These are phyloP conservation scores for Andrena camellia DNA, from an alignment of 2,888 invertebrate species.

Conservation along the genomic window DNA sequence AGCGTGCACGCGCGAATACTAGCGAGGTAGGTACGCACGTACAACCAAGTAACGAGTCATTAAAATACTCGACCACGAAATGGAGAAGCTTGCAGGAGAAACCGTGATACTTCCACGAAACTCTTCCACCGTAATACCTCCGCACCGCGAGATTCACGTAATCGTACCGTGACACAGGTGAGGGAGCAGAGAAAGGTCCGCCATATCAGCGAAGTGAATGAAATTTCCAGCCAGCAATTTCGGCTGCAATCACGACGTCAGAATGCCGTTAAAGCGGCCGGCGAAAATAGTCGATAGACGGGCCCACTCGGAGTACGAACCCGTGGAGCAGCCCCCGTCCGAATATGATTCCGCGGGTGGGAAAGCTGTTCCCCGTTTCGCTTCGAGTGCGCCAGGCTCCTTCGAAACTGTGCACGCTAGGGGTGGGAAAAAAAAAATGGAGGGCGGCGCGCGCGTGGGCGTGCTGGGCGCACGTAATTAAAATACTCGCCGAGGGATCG, in stretches of 20 bases:
- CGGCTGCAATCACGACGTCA: slow-evolving; percentile 5
- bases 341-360: not conserved
- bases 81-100: slow-evolving; percentile 2
- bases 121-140: not conserved
- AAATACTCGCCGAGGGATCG: slow-evolving; percentile 9
- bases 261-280: slow-evolving; percentile 25
- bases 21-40: not conserved
- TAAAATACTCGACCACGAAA: slow-evolving; percentile 18
- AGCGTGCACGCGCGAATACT: slow-evolving; percentile 19
- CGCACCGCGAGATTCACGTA: slow-evolving; percentile 15
- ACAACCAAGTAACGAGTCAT: not conserved
- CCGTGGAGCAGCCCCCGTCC: not conserved
- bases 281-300: slow-evolving; percentile 30
- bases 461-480: slow-evolving; percentile 10
- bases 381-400: too few relatives aligned
- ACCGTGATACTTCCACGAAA: too few relatives aligned
- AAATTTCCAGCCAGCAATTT: slow-evolving; percentile 24
- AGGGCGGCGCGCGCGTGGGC: not conserved
- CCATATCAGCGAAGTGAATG: slow-evolving; percentile 15
- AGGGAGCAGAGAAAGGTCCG: not conserved
- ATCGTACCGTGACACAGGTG: not conserved
- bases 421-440: not conserved
- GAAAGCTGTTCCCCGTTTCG: not conserved
- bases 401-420: not conserved
- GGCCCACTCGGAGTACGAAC: not conserved